Percentiles rank a stretch among this genome's conserved stretches.
Evolutionary conservation across 1,140 invertebrate species (phyloP).

Genomic region (Anastatus disparis): DNA sequence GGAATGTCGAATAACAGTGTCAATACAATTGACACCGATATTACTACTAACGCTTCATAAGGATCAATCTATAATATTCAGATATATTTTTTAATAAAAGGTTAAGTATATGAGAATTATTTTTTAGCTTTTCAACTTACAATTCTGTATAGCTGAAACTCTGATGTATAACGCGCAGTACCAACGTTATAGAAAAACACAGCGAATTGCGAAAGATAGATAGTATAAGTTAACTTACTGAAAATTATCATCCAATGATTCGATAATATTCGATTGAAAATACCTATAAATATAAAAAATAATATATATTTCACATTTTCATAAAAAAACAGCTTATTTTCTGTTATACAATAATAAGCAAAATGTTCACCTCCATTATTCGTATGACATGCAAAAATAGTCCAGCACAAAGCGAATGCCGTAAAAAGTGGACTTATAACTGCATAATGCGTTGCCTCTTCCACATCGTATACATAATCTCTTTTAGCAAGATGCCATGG

Average conservation of each 20-base stretch:
- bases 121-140: conserved; percentile 58
- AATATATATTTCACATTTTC: background rate
- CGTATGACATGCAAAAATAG: conserved; percentile 72
- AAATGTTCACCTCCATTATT: conserved; percentile 67
- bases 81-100: too few species aligned
- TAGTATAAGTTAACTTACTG: conserved; percentile 77
- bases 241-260: conserved; percentile 73
- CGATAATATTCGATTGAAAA: conserved; percentile 62
- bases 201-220: conserved; percentile 80
- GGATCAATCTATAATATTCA: conserved; percentile 58
- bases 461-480: conserved; percentile 71
- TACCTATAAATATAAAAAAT: conserved; percentile 19
- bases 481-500: conserved; percentile 69
- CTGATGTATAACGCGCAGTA: conserved; percentile 66
- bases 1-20: conserved; percentile 69
- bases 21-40: conserved; percentile 58
- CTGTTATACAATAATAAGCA: background rate
- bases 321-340: background rate
- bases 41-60: conserved; percentile 54
- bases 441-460: conserved; percentile 73
- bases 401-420: conserved; percentile 72
- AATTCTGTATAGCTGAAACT: conserved; percentile 67
- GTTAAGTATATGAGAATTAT: background rate
- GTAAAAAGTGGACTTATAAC: conserved; percentile 74
- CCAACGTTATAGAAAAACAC: conserved; percentile 74